Conservation (phyloP, 2,113 vertebrate genomes). For the Brevimyrus niger region DNA sequence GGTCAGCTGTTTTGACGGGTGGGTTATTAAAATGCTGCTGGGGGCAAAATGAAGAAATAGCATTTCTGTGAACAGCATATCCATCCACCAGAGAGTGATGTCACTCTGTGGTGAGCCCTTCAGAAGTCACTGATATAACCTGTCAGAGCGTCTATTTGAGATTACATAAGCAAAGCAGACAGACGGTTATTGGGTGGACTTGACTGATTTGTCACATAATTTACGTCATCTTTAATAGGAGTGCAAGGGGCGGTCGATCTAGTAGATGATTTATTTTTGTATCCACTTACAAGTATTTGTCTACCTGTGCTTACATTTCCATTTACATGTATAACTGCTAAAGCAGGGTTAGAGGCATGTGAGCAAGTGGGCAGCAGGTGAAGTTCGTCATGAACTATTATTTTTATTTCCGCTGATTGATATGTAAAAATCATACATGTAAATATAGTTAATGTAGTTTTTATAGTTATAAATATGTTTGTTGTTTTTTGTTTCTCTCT, state of each 20-base stretch:
- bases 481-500: not conserved
- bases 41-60: not conserved
- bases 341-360: not conserved
- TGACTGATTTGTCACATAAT: not conserved
- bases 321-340: not conserved
- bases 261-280: not conserved
- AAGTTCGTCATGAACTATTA: not conserved
- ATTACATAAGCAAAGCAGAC: not conserved
- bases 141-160: not conserved
- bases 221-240: not conserved
- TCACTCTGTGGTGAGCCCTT: not conserved
- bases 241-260: not conserved
- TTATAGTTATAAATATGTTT: not conserved
- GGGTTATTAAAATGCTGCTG: not conserved
- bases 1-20: not conserved
- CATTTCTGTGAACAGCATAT: not conserved
- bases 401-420: not conserved
- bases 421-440: not conserved
- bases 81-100: not conserved
- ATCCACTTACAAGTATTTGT: not conserved
- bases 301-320: not conserved
- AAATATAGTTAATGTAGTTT: not conserved
- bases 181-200: not conserved
- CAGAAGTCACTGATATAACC: not conserved
- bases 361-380: not conserved